Percentiles rank a stretch among this genome's conserved stretches.
These are phyloP conservation scores for Myiopsitta monachus DNA, from an alignment of 2,113 vertebrate species.

Conservation along the genomic window DNA sequence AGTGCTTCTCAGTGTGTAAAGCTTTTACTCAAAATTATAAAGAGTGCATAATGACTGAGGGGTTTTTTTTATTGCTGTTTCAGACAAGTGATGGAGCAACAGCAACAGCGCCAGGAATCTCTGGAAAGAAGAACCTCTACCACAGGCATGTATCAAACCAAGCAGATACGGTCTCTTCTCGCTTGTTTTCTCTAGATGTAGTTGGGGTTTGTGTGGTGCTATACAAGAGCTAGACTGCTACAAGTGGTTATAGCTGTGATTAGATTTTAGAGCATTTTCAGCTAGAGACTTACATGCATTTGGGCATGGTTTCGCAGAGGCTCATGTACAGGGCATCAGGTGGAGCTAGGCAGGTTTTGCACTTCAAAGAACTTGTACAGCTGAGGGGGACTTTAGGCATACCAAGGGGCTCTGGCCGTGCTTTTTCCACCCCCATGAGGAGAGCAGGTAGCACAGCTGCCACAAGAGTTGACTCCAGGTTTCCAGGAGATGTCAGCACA, in stretches of 20 bases:
- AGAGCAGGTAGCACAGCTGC: background rate
- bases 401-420: background rate
- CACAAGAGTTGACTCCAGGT: accelerated
- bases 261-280: conserved; percentile 1
- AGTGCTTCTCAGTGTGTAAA: background rate
- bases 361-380: background rate
- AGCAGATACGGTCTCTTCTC: background rate
- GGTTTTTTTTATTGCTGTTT: conserved; percentile 30
- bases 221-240: background rate
- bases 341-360: background rate
- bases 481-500: accelerated
- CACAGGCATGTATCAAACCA: conserved; percentile 80
- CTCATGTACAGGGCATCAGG: background rate
- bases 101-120: conserved; percentile 87
- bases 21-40: background rate
- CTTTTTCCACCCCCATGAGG: background rate
- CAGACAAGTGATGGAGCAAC: conserved; percentile 96
- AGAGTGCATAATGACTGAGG: background rate
- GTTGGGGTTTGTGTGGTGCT: background rate
- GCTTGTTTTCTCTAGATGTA: background rate
- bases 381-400: background rate
- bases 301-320: background rate
- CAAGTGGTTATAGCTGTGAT: background rate
- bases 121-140: conserved; percentile 91
- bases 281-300: background rate